Base-by-base conservation (phyloP, 2,113 vertebrate genomes). In the Nibea albiflora region DNA sequence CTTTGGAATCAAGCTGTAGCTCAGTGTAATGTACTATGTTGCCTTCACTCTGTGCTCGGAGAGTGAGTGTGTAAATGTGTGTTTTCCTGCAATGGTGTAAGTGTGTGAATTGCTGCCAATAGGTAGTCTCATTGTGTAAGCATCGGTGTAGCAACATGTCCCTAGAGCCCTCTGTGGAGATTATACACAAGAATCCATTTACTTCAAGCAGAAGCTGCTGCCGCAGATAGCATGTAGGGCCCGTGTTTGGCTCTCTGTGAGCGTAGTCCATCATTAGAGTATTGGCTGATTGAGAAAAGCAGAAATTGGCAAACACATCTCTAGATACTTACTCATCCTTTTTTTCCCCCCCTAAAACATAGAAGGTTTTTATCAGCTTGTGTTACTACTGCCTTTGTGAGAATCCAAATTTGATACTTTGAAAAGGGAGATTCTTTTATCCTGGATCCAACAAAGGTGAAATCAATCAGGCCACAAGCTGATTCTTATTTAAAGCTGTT, bases 161-260 rank as follows among this genome's bases (percentile, higher is more conserved):
- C 82, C 90, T 19, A n/a, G 72, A 58, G 77, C 62, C 81, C 72
- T 84, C 56, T 73, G 75, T 71, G 57, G 84, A 92, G 83, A 89
- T 90, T 85, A 85, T 81, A 83, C 84, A 84, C 67, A 78, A 73
- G 76, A 91, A 91, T 90, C 85, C 72, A 85, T 91, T 91, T 91
- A 81, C 85, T 84, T 82, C 64, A 73, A 85, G 61, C 68, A 57
- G 85, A 81, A 75, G 81, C 70, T 57, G 84, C 70, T 19, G 67
- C 76, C 16, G 67, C 76, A 70, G 78, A 81, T 52, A 77, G 53
- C 73, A 68, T 26, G 50, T 60, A 65, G 71, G 78, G 70, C 47
- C 70, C 57, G 73, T 53, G 56, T 80, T 90, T 84, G 85, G 85
- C 89, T 87, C 80, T 66, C 19, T 44, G 35, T 52, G 53, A 73